A percentile compares a stretch with the other conserved stretches of the same genome.
These are phyloP conservation scores for Tangara arthus DNA, from an alignment of 2,797 vertebrate species.

Conservation along the genomic window DNA sequence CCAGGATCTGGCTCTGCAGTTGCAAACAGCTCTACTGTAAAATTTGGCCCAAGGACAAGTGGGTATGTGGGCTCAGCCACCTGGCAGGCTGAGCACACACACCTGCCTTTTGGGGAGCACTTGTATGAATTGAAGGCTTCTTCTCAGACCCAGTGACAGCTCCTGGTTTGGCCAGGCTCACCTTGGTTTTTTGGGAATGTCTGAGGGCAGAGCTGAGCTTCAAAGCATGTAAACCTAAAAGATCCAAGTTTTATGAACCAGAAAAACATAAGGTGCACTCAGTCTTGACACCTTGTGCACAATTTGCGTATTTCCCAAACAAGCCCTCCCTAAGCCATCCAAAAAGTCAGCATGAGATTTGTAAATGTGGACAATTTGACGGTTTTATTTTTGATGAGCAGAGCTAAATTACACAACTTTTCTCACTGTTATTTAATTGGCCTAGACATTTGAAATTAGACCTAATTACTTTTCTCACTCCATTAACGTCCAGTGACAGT, in stretches of 20 bases:
- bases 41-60: not conserved
- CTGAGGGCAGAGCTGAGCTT: not conserved
- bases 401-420: not conserved
- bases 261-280: not conserved
- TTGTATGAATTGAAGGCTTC: not conserved
- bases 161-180: not conserved
- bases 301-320: not conserved
- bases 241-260: not conserved
- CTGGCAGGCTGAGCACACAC: not conserved
- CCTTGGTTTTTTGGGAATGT: not conserved
- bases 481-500: not conserved
- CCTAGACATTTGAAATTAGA: constrained; percentile 43
- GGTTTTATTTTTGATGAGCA: not conserved
- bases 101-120: not conserved
- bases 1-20: not conserved
- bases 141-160: not conserved
- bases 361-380: not conserved
- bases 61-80: not conserved
- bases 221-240: not conserved
- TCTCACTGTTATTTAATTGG: constrained; percentile 18
- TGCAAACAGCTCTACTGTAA: not conserved
- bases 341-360: not conserved
- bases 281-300: not conserved
- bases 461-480: constrained; percentile 43
- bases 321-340: not conserved